Conservation (phyloP, 2,888 invertebrate genomes). For the Chydorus sphaericus region DNA sequence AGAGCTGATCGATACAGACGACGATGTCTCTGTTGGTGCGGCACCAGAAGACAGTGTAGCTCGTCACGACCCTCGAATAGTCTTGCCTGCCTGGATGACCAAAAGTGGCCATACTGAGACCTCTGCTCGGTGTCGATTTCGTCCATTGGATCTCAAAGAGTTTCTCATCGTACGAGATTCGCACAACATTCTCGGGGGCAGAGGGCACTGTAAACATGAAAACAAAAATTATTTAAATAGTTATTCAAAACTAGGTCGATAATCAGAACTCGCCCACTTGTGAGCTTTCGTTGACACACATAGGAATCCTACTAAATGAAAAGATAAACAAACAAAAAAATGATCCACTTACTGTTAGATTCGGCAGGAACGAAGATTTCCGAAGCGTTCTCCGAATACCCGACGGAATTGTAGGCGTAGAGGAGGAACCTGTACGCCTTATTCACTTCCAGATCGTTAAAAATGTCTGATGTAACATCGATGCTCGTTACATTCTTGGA, state of each 20-base stretch:
- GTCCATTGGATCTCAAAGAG: background rate
- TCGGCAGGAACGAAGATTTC: slow-evolving; percentile 44
- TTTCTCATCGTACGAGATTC: background rate
- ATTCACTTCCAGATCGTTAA: slow-evolving; percentile 39
- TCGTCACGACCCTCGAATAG: background rate
- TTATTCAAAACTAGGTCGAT: slow-evolving; percentile 10
- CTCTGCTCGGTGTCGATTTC: background rate
- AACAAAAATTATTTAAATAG: background rate
- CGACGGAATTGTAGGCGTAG: slow-evolving; percentile 43
- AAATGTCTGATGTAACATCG: slow-evolving; percentile 34
- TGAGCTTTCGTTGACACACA: no score
- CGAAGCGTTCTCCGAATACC: slow-evolving; percentile 40
- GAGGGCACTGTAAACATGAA: slow-evolving; percentile 13
- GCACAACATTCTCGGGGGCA: slow-evolving; percentile 25
- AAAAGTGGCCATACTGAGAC: background rate
- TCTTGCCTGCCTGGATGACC: background rate
- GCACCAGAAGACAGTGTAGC: background rate
- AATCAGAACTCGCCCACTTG: no score
- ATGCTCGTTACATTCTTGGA: slow-evolving; percentile 16
- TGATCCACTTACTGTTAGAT: slow-evolving; percentile 35
- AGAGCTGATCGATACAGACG: slow-evolving; percentile 33
- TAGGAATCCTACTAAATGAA: background rate
- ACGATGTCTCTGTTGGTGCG: background rate
- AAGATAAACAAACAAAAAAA: no score
- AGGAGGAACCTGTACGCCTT: slow-evolving; percentile 40